phyloP scores from a whole-genome alignment of 2,797 vertebrate genomes.

The Manis javanica region DNA sequence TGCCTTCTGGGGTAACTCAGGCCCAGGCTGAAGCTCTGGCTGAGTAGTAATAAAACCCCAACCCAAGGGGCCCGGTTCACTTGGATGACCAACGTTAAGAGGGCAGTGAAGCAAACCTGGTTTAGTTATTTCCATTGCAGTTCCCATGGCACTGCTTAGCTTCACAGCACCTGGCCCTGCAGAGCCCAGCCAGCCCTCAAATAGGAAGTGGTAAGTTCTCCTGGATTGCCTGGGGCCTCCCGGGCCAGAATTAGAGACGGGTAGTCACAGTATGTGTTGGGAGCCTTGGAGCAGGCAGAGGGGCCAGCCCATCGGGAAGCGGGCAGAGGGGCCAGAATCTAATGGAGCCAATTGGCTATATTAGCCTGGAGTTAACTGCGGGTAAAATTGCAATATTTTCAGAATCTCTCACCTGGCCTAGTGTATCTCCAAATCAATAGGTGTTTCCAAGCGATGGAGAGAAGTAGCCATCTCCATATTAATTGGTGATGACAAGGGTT shows the following conservation, averaged over 20 bases:
- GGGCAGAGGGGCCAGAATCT: background rate
- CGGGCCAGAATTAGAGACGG: background rate
- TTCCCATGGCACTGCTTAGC: background rate
- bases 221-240: background rate
- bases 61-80: background rate
- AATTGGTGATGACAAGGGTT: no score
- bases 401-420: no score
- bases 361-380: background rate
- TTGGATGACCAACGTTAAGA: no score
- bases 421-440: no score
- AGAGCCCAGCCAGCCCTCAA: background rate
- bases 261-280: no score
- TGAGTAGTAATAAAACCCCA: background rate
- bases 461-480: no score
- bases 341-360: background rate
- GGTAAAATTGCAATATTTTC: no score
- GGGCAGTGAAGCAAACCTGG: background rate
- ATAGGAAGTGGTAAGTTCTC: background rate
- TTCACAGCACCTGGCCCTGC: background rate
- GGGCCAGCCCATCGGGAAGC: background rate
- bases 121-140: background rate
- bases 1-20: background rate
- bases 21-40: background rate
- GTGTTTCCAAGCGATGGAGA: no score
- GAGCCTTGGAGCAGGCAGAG: background rate